phyloP scores from a whole-genome alignment of 2,113 vertebrate species.

The Paramormyrops kingsleyae region DNA sequence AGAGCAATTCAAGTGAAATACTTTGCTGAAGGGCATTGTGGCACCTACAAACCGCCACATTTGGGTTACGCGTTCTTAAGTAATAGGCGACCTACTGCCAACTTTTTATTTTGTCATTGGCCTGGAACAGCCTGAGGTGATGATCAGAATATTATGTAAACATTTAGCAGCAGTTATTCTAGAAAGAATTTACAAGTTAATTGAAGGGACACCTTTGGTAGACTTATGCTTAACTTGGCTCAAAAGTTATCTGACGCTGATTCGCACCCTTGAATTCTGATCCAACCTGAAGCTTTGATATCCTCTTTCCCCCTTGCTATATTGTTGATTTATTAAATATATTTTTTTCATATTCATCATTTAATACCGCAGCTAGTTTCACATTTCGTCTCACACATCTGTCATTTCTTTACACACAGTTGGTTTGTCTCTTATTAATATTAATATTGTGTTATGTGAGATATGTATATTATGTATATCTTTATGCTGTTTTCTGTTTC shows the following conservation, averaged over 20 bases:
- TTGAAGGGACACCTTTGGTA: not conserved
- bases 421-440: not conserved
- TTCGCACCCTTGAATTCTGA: not conserved
- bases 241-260: not conserved
- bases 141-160: not conserved
- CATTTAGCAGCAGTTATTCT: not conserved
- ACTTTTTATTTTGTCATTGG: not conserved
- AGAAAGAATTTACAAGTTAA: not conserved
- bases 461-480: not conserved
- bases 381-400: not conserved
- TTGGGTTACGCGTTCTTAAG: not conserved
- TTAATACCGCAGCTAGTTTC: not conserved
- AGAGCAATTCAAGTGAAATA: not conserved
- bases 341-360: not conserved
- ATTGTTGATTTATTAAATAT: not conserved
- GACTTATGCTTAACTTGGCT: not conserved
- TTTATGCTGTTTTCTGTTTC: not conserved
- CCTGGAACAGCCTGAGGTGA: not conserved
- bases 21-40: not conserved
- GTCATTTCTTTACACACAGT: not conserved
- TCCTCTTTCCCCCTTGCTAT: not conserved
- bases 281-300: not conserved
- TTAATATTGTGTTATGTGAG: not conserved
- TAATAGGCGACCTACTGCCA: not conserved
- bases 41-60: not conserved